Base-by-base conservation (phyloP, 2,113 vertebrate species). In the Scopus umbretta region DNA sequence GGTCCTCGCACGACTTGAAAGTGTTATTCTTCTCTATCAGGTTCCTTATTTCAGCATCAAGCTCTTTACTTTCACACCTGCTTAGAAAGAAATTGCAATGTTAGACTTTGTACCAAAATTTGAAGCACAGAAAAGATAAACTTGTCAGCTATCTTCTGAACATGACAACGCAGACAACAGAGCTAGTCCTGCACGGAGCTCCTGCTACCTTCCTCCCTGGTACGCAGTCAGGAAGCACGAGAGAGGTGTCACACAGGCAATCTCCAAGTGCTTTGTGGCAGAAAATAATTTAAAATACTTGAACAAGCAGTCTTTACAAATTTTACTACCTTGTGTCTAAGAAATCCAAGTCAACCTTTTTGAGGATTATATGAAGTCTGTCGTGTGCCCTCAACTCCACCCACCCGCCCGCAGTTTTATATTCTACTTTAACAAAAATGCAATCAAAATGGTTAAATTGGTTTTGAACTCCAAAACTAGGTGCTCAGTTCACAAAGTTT, bases 31-130 rank as follows among this genome's bases (percentile, higher is more conserved):
- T 98, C 74, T 95, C 91, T 53, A 98, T 98, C 86, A 98, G 92
- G 63, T 94, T 96, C 29, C 92, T 94, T 86, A 98, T 98, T 90
- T 93, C 80, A 52, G 92, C 63, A 83, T 98, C 98, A 49, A 98
- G 97, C 78, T 98, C 98, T 82, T 96, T 16, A 59, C 98, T 98
- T 76, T 98, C 98, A 66, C 98, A 98, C 93, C 98, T 98, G 96
- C 32, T 91, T 50, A 49, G 34, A 66, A 94, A 84, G 20, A 96
- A 80, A 91, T 11, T 45, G 13, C 43, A 73, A 52, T 3, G 18
- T 67, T 79, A 82, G 66, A 19, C 10, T 72, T 80, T 10, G 70
- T 53, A 74, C 6, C 38, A 55, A n/a, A 58, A 43, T 7, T 14
- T 32, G 25, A 43, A 30, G 42, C 4, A 0, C n/a, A 30, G 11